Evolutionary conservation across 2,888 invertebrate species (phyloP), one percentile per base, ranked within the genome.

Genomic region (Slavum lentiscoides): DNA sequence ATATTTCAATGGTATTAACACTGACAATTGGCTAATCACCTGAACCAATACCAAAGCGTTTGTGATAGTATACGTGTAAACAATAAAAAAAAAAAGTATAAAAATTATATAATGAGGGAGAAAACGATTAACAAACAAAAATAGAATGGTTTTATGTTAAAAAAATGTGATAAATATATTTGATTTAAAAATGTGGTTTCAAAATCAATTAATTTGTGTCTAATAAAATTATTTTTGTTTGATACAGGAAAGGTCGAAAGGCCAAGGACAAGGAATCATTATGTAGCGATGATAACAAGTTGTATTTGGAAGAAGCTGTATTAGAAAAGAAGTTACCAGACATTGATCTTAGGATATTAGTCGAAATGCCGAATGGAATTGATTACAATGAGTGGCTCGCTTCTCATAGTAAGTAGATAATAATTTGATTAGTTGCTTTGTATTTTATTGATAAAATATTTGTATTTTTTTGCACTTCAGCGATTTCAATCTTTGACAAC

Each of bases 371-470:
- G 85, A 92, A 93, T 84, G 97, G 97, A 84, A 91, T 99, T 87
- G 98, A 98, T 89, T 94, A 95, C 89, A 97, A 98, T 89, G 99
- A 99, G 91, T 99, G 99, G 98, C 92, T 99, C 86, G 98, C 98
- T 84, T 97, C 97, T 84, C 98, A 99, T 88, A 97, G 96, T 97
- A 88, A 91, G 93, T 89, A 53, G 23, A 19, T 69, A 5, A 59
- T 0, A n/a, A 11, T 13, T 49, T 15, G 49, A 13, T 49, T 13
- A 8, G 9, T 23, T 49, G 13, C 3, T 0, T 15, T 39, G 6
- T 30, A 13, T 62, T 62, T 69, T 55, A n/a, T 17, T 68, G 37
- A 39, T 55, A 30, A 30, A 30, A 39, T 21, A 39, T n/a, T 37
- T 13, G 1, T 55, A 62, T 17, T 55, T 43, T 58, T 68, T 77